These are phyloP conservation scores for Machimus atricapillus DNA, from an alignment of 2,888 invertebrate genomes.

Conservation along the genomic window DNA sequence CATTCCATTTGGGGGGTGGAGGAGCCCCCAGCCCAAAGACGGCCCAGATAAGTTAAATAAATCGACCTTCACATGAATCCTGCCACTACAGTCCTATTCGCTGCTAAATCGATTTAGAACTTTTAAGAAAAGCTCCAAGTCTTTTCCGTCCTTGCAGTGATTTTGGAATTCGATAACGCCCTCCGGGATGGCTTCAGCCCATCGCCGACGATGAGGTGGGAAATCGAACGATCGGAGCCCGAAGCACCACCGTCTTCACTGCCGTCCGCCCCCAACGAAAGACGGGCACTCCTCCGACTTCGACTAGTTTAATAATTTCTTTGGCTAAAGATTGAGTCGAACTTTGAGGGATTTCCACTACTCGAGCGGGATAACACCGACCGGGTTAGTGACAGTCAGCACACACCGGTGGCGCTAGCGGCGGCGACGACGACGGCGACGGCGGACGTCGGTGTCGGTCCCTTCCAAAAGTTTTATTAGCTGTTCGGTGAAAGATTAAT, in stretches of 20 bases:
- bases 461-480: constrained; percentile 19
- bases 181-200: background rate
- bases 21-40: background rate
- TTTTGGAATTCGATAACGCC: constrained; percentile 17
- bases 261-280: background rate
- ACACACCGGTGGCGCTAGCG: no score
- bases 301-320: constrained; percentile 26
- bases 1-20: background rate
- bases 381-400: constrained; percentile 6
- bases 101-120: constrained; percentile 17
- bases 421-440: no score
- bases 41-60: constrained; percentile 11
- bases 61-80: constrained; percentile 25
- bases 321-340: background rate
- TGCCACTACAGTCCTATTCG: background rate
- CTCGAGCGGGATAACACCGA: background rate
- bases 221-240: background rate
- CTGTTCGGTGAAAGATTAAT: constrained; percentile 30
- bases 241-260: background rate
- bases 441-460: background rate
- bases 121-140: constrained; percentile 4
- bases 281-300: background rate
- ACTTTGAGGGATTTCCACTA: constrained; percentile 28
- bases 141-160: background rate
- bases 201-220: background rate